phyloP scores from a whole-genome alignment of 2,113 vertebrate species.

The Microcebus ravelobensis region DNA sequence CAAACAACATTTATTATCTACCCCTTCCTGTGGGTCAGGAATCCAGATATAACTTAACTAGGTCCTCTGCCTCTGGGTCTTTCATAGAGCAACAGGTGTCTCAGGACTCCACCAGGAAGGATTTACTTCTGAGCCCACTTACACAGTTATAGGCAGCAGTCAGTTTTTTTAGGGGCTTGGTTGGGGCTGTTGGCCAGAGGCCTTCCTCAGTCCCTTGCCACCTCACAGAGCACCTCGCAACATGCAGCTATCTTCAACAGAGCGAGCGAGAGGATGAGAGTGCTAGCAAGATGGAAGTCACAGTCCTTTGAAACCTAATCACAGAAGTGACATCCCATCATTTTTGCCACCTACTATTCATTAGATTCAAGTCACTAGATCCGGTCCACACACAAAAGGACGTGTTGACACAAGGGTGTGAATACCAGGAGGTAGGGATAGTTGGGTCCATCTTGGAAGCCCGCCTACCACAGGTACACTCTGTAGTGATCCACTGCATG shows the following conservation, averaged over 20 bases:
- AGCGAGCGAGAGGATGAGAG: background rate
- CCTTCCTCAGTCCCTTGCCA: background rate
- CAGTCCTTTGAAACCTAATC: background rate
- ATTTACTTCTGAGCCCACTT: background rate
- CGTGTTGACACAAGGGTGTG: background rate
- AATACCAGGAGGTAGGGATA: background rate
- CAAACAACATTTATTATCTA: background rate
- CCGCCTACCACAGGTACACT: background rate
- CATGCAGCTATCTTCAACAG: background rate
- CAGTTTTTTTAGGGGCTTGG: background rate
- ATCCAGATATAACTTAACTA: background rate
- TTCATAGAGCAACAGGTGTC: background rate
- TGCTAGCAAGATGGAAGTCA: background rate
- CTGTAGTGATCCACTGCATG: background rate
- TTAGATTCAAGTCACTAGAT: background rate
- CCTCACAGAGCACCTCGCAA: background rate
- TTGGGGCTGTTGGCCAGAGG: background rate
- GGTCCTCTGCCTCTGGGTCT: background rate
- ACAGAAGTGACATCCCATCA: background rate
- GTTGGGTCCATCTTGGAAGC: background rate
- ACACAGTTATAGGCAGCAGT: background rate
- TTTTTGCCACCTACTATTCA: background rate
- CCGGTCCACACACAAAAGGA: background rate
- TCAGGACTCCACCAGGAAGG: background rate
- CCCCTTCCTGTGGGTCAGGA: background rate